Evolutionary conservation across 2,888 invertebrate species (phyloP).

Genomic region (Dioctria linearis): DNA sequence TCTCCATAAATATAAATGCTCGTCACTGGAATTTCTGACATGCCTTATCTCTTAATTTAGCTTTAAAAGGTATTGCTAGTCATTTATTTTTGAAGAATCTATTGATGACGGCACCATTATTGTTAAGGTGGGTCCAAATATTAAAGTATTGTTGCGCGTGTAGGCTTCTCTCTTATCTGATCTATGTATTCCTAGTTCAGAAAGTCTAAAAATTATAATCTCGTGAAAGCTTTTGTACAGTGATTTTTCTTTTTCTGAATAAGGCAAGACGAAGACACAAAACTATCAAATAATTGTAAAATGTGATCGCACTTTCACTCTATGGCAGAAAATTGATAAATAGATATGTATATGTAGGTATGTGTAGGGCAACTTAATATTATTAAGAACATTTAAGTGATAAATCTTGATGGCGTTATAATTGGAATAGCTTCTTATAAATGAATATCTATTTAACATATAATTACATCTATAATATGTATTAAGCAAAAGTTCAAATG

Average conservation of each 20-base stretch:
- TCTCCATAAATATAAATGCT: conserved; percentile 27
- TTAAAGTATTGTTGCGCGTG: conserved; percentile 12
- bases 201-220: conserved; percentile 17
- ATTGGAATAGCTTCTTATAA: no score
- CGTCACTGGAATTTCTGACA: conserved; percentile 42
- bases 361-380: no score
- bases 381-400: no score
- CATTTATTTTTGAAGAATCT: conserved; percentile 7
- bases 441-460: no score
- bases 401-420: no score
- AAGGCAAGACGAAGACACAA: neutral
- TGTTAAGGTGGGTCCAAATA: conserved; percentile 31
- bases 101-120: conserved; percentile 1
- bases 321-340: neutral
- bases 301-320: neutral
- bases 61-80: conserved; percentile 12
- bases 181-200: neutral
- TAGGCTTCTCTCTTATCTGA: conserved; percentile 7
- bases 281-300: conserved; percentile 2
- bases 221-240: neutral
- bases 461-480: no score
- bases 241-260: neutral
- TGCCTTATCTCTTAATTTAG: conserved; percentile 29
- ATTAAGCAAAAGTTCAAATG: no score
- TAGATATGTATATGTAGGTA: no score